phyloP scores from a whole-genome alignment of 1,140 invertebrate species.

The Ctenoplectra terminalis region DNA sequence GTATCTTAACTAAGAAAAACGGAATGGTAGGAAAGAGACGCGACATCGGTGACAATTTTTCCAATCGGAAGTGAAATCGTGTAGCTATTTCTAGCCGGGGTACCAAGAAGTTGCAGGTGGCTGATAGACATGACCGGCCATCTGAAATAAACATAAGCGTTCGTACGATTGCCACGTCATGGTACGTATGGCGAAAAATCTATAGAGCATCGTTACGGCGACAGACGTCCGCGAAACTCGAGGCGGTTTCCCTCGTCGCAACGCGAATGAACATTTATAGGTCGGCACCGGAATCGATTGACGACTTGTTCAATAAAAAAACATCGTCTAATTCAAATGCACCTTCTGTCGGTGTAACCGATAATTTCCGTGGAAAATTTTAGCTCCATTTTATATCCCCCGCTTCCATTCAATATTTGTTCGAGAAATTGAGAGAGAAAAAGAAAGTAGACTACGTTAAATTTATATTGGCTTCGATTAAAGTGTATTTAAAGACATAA shows the following conservation, averaged over 20 bases:
- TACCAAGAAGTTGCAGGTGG: conserved; percentile 38
- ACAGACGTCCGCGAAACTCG: conserved; percentile 57
- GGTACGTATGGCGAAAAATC: conserved; percentile 73
- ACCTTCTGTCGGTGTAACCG: background rate
- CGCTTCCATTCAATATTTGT: no score
- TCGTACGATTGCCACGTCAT: conserved; percentile 80
- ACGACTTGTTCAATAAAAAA: conserved; percentile 53
- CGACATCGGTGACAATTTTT: background rate
- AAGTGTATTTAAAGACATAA: background rate
- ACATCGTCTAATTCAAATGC: conserved; percentile 11
- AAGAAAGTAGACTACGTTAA: background rate
- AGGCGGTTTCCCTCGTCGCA: conserved; percentile 38
- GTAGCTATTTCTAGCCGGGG: conserved; percentile 15
- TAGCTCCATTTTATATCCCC: background rate
- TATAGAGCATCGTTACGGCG: conserved; percentile 74
- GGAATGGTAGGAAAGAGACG: background rate
- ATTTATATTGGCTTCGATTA: background rate
- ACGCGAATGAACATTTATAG: conserved; percentile 74
- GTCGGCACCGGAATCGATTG: conserved; percentile 69
- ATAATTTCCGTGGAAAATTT: conserved; percentile 39
- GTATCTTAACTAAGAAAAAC: no score
- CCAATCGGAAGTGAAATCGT: conserved; percentile 5
- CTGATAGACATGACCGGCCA: conserved; percentile 58
- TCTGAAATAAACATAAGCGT: conserved; percentile 79
- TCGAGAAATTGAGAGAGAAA: no score